Evolutionary conservation across 2,113 vertebrate genomes (phyloP), one percentile per base, ranked within the genome.

Genomic region (Pterocles gutturalis): DNA sequence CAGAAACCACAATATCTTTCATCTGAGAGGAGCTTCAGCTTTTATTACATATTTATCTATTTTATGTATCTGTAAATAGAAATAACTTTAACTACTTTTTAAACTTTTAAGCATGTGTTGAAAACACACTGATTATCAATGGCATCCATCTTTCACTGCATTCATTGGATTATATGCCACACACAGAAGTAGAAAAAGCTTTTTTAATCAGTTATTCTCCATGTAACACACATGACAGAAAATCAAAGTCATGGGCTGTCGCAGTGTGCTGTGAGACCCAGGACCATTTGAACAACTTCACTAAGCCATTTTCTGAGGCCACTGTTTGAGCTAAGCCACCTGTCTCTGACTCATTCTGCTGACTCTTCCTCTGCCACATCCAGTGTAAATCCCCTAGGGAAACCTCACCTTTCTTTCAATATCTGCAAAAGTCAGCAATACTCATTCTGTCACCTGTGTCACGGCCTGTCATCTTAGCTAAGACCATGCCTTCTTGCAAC

Each of bases 211-310:
- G 5, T n/a, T 70, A 19, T 62, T 66, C 19, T 87, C 22, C 15
- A 21, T 0, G 1, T 38, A 61, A 73, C 24, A 65, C 1, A 19
- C 18, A 53, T 0, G 0, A 65, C 14, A 87, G 25, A 64, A 69
- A 66, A 61, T 7, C 29, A 55, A 67, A 82, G 14, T 17, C 7
- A 17, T 3, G 17, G 17, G 33, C 22, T 77, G 34, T 8, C 0
- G 0, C n/a, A 51, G 26, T 8, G 11, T 34, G 43, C 24, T 51
- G 24, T 16, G 55, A 67, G 7, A 22, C 31, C 14, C 18, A 19
- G 28, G 66, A 87, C 17, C 15, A 38, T 10, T 36, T 7, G 10
- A 22, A 26, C 11, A 33, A 38, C 53, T 67, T 67, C n/a, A n/a
- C 43, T 3, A 25, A 20, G 33, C 55, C 28, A 20, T 53, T 36